These are phyloP conservation scores for Oryzias dopingdopingensis DNA, from an alignment of 2,797 vertebrate species.

Conservation along the genomic window DNA sequence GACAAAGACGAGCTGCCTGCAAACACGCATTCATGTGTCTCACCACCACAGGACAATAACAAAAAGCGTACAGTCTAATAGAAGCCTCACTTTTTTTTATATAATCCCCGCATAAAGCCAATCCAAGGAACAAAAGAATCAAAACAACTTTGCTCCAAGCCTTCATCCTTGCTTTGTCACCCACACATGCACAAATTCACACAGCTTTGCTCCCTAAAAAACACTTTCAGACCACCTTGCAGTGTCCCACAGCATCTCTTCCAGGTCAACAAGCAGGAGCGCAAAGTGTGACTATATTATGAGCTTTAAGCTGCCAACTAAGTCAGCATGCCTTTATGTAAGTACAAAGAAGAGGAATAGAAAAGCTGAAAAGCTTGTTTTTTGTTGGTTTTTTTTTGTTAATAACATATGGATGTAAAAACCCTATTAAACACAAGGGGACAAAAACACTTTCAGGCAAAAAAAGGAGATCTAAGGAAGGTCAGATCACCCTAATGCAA, in stretches of 20 bases:
- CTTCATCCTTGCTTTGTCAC: conserved; percentile 28
- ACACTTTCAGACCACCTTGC: conserved; percentile 46
- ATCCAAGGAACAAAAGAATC: conserved; percentile 36
- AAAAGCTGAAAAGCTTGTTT: conserved; percentile 8
- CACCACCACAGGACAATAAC: conserved; percentile 44
- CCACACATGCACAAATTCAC: conserved; percentile 21
- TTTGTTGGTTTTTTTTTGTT: conserved; percentile 30
- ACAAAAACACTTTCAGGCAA: conserved; percentile 43
- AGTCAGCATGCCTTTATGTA: conserved; percentile 14
- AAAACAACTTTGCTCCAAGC: conserved; percentile 30
- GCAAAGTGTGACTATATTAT: conserved; percentile 50
- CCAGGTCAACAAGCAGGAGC: conserved; percentile 66
- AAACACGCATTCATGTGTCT: conserved; percentile 33
- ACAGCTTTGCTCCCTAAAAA: conserved; percentile 38
- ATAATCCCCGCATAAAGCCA: conserved; percentile 39
- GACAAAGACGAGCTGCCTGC: conserved; percentile 59
- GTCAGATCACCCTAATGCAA: conserved; percentile 38
- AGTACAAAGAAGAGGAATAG: conserved; percentile 7
- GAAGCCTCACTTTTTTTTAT: conserved; percentile 42
- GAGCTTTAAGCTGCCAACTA: conserved; percentile 38
- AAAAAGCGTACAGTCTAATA: conserved; percentile 43
- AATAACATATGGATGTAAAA: conserved; percentile 27
- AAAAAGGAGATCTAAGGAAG: conserved; percentile 32
- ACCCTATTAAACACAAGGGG: conserved; percentile 13
- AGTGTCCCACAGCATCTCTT: conserved; percentile 55